A percentile compares a stretch with the other conserved stretches of the same genome.
Evolutionary conservation across 2,888 invertebrate species (phyloP).

Genomic region (Sphaerophoria rueppellii): DNA sequence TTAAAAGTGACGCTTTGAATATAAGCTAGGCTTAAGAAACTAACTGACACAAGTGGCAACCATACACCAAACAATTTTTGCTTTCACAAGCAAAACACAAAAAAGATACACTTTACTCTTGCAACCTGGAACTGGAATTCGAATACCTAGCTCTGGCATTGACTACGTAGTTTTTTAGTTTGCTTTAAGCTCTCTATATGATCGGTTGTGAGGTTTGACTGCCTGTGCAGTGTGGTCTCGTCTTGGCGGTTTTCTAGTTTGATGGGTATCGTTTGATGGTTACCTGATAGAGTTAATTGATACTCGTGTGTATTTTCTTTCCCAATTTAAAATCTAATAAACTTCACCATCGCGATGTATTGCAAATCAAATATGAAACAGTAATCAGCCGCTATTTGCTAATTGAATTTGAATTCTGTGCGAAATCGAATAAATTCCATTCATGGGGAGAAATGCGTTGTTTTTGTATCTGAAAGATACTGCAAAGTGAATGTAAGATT

Average conservation of each 20-base stretch:
- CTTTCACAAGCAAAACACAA: too few relatives aligned
- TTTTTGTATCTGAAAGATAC: constrained; percentile 48
- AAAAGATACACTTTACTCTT: too few relatives aligned
- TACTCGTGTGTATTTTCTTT: constrained; percentile 36
- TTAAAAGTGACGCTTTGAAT: too few relatives aligned
- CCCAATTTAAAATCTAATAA: neutral
- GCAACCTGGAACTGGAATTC: too few relatives aligned
- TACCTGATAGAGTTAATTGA: constrained; percentile 28
- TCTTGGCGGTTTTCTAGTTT: constrained; percentile 8
- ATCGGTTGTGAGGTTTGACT: constrained; percentile 25
- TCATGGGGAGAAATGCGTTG: constrained; percentile 58
- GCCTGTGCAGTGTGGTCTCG: neutral
- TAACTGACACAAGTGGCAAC: neutral
- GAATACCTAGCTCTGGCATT: constrained; percentile 31
- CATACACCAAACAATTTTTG: neutral
- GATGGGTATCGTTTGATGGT: constrained; percentile 7
- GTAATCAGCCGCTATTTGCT: constrained; percentile 45
- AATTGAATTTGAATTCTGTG: constrained; percentile 40
- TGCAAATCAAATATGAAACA: constrained; percentile 19
- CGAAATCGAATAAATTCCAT: constrained; percentile 61
- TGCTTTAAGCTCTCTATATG: constrained; percentile 30
- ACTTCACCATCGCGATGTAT: neutral
- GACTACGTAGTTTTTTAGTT: constrained; percentile 25
- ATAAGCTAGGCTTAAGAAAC: neutral
- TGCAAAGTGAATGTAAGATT: constrained; percentile 37